These are phyloP conservation scores for Drepana arcuata DNA, from an alignment of 1,140 invertebrate genomes.

Conservation along the genomic window DNA sequence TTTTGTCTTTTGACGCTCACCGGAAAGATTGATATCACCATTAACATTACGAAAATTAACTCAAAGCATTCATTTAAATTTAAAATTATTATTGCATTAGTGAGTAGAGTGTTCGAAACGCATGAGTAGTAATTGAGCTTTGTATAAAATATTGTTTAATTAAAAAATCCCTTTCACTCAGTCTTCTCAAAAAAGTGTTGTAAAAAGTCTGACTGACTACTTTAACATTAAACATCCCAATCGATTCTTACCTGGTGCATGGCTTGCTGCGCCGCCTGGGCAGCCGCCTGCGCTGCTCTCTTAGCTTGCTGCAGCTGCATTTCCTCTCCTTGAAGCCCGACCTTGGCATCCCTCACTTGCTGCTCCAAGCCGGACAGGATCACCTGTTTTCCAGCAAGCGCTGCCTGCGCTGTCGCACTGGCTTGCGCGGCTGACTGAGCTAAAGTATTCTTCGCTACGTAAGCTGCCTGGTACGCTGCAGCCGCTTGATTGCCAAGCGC, in stretches of 20 bases:
- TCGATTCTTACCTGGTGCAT: slow-evolving; percentile 73
- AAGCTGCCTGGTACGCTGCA: slow-evolving; percentile 79
- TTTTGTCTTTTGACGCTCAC: too few species aligned
- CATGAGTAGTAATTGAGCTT: slow-evolving; percentile 1
- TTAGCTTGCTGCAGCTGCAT: slow-evolving; percentile 79
- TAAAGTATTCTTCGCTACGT: slow-evolving; percentile 79
- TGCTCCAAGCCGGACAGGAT: slow-evolving; percentile 78
- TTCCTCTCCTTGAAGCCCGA: slow-evolving; percentile 75
- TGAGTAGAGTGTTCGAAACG: too few species aligned
- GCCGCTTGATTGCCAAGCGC: slow-evolving; percentile 77
- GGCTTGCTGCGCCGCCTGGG: slow-evolving; percentile 77
- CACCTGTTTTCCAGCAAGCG: slow-evolving; percentile 78
- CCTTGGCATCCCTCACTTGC: slow-evolving; percentile 77
- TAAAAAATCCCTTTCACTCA: too few species aligned
- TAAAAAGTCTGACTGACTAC: too few species aligned
- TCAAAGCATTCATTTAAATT: too few species aligned
- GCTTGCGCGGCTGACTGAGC: slow-evolving; percentile 79
- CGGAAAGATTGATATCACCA: too few species aligned
- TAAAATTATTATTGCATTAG: too few species aligned
- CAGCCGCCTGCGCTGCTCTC: slow-evolving; percentile 75
- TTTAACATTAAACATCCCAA: too few species aligned
- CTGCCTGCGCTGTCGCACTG: slow-evolving; percentile 79
- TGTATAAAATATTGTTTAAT: too few species aligned
- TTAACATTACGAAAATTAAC: too few species aligned
- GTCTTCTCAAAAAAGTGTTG: too few species aligned